Conservation (phyloP, 2,888 invertebrate species). For the Thyatira batis region DNA sequence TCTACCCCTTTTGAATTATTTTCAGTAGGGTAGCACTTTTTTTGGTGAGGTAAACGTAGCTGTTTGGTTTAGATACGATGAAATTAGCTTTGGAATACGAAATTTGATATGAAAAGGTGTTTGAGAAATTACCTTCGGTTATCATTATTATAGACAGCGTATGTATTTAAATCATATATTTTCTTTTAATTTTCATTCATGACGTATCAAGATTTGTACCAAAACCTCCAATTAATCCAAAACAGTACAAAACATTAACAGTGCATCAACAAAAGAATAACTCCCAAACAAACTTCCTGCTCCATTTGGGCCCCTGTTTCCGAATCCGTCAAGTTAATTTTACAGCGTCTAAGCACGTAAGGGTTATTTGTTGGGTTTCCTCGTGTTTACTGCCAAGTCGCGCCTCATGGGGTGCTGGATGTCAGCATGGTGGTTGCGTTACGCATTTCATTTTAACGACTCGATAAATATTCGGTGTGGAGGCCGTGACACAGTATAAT, state of each 20-base stretch:
- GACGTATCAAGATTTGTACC: no score
- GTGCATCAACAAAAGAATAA: slow-evolving; percentile 4
- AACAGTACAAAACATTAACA: background rate
- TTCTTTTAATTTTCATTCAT: no score
- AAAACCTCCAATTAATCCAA: no score
- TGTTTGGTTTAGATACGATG: background rate
- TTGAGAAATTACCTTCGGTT: no score
- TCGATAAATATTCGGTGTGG: slow-evolving; percentile 32
- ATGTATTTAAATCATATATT: no score
- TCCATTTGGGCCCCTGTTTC: slow-evolving; percentile 17
- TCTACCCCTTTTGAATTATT: slow-evolving; percentile 8
- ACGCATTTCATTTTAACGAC: slow-evolving; percentile 33
- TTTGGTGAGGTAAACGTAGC: background rate
- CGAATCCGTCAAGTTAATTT: slow-evolving; percentile 54
- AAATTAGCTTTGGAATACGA: background rate
- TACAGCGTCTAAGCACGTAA: slow-evolving; percentile 61
- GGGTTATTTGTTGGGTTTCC: slow-evolving; percentile 17
- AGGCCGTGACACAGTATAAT: background rate
- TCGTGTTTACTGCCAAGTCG: slow-evolving; percentile 31
- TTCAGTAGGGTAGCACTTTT: background rate
- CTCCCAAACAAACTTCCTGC: slow-evolving; percentile 18
- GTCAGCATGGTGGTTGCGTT: slow-evolving; percentile 24
- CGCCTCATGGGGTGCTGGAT: slow-evolving; percentile 45
- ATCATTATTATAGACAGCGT: no score
- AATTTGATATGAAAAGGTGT: no score